Percentiles rank a stretch among this genome's conserved stretches.
These are phyloP conservation scores for Pardosa pseudoannulata DNA, from an alignment of 2,888 invertebrate species.

Conservation along the genomic window DNA sequence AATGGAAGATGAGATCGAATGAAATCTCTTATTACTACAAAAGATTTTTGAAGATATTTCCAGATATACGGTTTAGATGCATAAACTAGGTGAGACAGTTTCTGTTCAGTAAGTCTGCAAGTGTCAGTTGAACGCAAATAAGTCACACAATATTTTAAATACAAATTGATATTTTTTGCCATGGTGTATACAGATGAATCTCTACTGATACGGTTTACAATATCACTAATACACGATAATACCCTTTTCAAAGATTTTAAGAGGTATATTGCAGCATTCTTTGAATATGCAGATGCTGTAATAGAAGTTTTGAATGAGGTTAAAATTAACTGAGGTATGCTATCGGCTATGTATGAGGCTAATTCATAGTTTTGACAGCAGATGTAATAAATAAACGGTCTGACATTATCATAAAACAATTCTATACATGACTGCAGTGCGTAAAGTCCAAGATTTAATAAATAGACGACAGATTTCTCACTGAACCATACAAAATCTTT, in stretches of 20 bases:
- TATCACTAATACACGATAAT: not conserved
- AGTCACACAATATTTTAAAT: not conserved
- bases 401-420: constrained; percentile 32
- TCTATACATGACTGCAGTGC: not conserved
- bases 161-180: not conserved
- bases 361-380: constrained; percentile 25
- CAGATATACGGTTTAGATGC: not conserved
- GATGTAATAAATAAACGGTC: not conserved
- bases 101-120: not conserved
- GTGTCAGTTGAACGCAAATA: not conserved
- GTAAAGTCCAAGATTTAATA: not conserved
- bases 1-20: not conserved
- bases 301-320: not conserved
- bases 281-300: not conserved
- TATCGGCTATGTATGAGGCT: not conserved
- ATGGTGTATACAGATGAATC: not conserved
- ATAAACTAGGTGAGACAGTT: not conserved
- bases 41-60: not conserved
- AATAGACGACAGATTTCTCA: not conserved
- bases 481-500: constrained; percentile 21
- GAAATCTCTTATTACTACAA: not conserved
- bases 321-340: constrained; percentile 4
- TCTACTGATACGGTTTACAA: not conserved
- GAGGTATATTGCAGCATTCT: not conserved
- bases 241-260: not conserved